Evolutionary conservation across 2,888 invertebrate species (phyloP), one percentile per base, ranked within the genome.

Genomic region (Mythimna pallens): DNA sequence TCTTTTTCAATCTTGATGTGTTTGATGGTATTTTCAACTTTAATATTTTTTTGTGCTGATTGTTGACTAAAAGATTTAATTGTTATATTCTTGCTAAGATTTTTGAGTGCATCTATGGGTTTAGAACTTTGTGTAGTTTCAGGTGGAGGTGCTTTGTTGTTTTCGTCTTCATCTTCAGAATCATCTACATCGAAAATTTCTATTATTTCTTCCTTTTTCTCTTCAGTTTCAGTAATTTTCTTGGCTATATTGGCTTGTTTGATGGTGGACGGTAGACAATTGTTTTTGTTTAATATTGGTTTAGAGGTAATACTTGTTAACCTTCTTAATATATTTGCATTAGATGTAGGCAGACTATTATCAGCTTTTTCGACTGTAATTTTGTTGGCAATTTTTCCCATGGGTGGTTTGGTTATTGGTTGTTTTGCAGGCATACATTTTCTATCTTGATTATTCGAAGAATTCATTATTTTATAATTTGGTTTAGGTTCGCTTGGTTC

Each of bases 131-230:
- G 80, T 58, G 55, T 68, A 52, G 54, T 68, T 66, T 52, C 52
- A 22, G 65, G 14, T 54, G 72, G 76, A 50, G 47, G 69, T 22
- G 64, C 78, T 81, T 75, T 70, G 70, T 22, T 81, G 54, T 77
- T 79, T 67, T 82, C 86, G 36, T 81, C 85, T 78, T 93, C 94
- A 72, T 96, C 94, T 85, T 96, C 96, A 65, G 95, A 95, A 82
- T 95, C 95, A 65, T 95, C 95, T 78, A 96, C 91, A 79, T 93
- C 94, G 76, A 92, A 95, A 81, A 95, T 93, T 90, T 96, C 96
- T 75, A 93, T 91, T 70, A 93, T 89, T 74, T 90, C 87, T 43
- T 92, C 91, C 55, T 93, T 86, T 69, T 91, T 89, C 54, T 78
- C 66, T 43, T 68, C 66, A n/a, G 64, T 50, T 74, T 79, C 43